Evolutionary conservation across 2,888 invertebrate species (phyloP).

Genomic region (Drosophila kokeensis): DNA sequence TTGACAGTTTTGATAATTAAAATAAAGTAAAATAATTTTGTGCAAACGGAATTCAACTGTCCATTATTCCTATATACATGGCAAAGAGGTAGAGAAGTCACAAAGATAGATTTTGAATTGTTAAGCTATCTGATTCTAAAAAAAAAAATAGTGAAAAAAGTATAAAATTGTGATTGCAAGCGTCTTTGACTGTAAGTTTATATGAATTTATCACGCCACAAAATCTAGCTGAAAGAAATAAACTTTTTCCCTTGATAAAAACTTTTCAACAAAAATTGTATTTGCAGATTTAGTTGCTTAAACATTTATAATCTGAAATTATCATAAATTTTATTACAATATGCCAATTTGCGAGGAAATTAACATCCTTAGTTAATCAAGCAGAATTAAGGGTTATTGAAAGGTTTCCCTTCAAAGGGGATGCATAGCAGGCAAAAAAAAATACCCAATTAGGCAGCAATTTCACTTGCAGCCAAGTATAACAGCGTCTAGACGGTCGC

Average conservation of each 20-base stretch:
- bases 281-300: background rate
- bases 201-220: background rate
- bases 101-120: background rate
- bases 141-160: background rate
- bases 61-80: background rate
- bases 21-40: background rate
- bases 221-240: background rate
- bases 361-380: conserved; percentile 3
- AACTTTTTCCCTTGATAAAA: background rate
- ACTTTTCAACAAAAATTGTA: background rate
- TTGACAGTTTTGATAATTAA: background rate
- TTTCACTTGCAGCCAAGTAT: conserved; percentile 48
- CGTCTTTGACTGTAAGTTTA: background rate
- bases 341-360: background rate
- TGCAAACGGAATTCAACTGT: background rate
- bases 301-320: background rate
- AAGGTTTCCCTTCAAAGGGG: conserved; percentile 3
- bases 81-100: background rate
- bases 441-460: conserved; percentile 55
- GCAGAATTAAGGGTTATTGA: background rate
- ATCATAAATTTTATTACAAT: background rate
- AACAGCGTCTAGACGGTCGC: conserved; percentile 46
- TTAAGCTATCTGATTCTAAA: background rate
- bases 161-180: background rate
- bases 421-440: background rate